Evolutionary conservation across 2,888 invertebrate genomes (phyloP), one percentile per base, ranked within the genome.

Genomic region (Acheta domesticus): DNA sequence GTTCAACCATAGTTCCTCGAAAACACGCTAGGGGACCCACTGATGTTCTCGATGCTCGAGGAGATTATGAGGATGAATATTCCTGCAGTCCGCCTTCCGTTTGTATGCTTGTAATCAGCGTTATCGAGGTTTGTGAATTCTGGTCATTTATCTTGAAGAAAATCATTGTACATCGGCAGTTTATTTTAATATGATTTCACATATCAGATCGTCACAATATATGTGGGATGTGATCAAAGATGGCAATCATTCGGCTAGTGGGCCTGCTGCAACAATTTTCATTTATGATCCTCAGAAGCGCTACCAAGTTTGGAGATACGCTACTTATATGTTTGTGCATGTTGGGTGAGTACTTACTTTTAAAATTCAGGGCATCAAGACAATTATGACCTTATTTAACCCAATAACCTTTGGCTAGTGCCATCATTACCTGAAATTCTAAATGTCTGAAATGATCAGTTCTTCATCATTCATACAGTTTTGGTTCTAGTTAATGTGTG

Each of bases 241-340:
- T 21, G 82, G 81, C 23, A 87, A 86, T 74, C 89, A 88, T 86
- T 89, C 85, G 86, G 90, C 86, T 84, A 92, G 93, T 49, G 96
- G 97, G 0, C 95, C 96, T 0, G 91, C 94, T 62, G 93, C 95
- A 12, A 92, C 92, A 79, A 87, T 93, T 4, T 92, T 97, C 83
- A 96, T 98, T 82, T 98, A 97, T 87, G 93, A 96, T 88, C 98
- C 98, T 0, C 89, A 92, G 81, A 91, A 92, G 84, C 90, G 98
- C 81, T 90, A 92, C 79, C 94, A 99, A 88, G 93, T 93, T 0
- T 99, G 99, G 99, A 89, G 99, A 84, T 99, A 93, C 86, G 84
- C 97, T 77, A 94, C 96, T 1, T 99, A 99, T 86, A 98, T 98
- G 96, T 93, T 98, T 86, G 96, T 98, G 48, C 98, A 98, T 87